Base-by-base conservation (phyloP, 2,797 vertebrate genomes). In the Enteromius paludinosus region DNA sequence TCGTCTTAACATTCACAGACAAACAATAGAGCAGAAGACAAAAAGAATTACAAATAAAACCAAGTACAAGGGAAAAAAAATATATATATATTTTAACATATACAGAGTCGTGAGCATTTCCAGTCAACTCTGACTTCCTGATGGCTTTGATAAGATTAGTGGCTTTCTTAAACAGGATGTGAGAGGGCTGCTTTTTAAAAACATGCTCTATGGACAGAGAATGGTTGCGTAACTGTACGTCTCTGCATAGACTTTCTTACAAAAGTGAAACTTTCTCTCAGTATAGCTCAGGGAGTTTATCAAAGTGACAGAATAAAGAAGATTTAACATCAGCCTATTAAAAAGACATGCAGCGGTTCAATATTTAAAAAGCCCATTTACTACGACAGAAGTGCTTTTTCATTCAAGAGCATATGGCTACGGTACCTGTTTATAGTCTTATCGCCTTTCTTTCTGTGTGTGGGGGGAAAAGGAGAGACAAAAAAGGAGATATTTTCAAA, bases 401-500 rank as follows among this genome's bases (percentile, higher is more conserved):
- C 92, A 92, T 91, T 93, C 89, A 92, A 92, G 90, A 94, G 90
- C 93, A 93, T 94, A 93, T 93, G 94, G 93, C 92, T 84, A 83
- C 88, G 52, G 66, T 94, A 95, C 94, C 94, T 95, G 93, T 86
- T 92, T 90, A 88, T 89, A 89, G 92, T 85, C 95, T 97, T 94
- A 96, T 96, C 96, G 94, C 94, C 94, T 70, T 77, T 77, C 88
- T 73, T 73, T 73, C 47, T 73, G 28, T 87, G 90, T 90, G 91
- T 90, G 87, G 86, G 86, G 85, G 95, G 74, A 72, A 62, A 86
- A 66, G 85, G 78, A 93, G 93, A 94, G 93, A 95, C 93, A 94
- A 92, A 93, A 75, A 88, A 90, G 94, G 93, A 95, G 95, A 95
- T 93, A 95, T 96, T 97, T 96, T 96, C 96, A 96, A 96, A 96